A percentile compares a stretch with the other conserved stretches of the same genome.
phyloP scores from a whole-genome alignment of 2,113 vertebrate species.

The Electrona antarctica region DNA sequence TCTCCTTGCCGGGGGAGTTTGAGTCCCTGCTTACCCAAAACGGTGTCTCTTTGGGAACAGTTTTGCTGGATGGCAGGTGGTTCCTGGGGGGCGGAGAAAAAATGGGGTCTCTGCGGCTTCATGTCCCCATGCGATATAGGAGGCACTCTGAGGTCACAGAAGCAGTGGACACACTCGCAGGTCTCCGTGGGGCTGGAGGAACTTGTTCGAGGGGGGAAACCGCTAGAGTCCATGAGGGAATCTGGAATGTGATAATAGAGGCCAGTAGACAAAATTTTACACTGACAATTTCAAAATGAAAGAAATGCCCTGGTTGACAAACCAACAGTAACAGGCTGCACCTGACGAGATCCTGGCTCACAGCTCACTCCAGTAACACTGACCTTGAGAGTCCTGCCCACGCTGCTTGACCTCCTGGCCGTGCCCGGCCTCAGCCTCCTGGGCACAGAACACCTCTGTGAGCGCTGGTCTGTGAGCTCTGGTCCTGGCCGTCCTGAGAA shows the following conservation, averaged over 20 bases:
- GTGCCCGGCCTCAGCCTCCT: background rate
- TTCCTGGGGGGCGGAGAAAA: constrained; percentile 40
- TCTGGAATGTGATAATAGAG: constrained; percentile 67
- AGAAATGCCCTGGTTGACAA: too few species aligned
- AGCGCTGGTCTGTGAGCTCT: constrained; percentile 34
- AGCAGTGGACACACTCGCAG: constrained; percentile 84
- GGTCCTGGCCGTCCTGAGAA: constrained; percentile 63
- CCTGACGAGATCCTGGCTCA: too few species aligned
- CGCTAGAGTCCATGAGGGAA: constrained; percentile 28
- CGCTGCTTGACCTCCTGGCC: constrained; percentile 30
- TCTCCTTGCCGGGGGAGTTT: background rate
- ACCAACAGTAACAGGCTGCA: too few species aligned
- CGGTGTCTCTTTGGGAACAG: background rate
- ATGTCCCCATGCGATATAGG: constrained; percentile 49
- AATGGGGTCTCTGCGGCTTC: background rate
- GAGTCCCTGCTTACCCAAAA: background rate
- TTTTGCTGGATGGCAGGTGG: constrained; percentile 20
- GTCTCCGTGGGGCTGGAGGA: constrained; percentile 83
- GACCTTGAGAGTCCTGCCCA: constrained; percentile 71
- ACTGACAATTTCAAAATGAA: too few species aligned
- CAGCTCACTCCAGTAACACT: constrained; percentile 7
- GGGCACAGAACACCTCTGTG: background rate
- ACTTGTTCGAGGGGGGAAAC: background rate
- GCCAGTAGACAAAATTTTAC: too few species aligned
- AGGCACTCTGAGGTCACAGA: constrained; percentile 74